Percentiles rank a stretch among this genome's conserved stretches.
Evolutionary conservation across 92 coral and sea anemone species (phyloP).

Genomic region (Epizoanthus scotinus): DNA sequence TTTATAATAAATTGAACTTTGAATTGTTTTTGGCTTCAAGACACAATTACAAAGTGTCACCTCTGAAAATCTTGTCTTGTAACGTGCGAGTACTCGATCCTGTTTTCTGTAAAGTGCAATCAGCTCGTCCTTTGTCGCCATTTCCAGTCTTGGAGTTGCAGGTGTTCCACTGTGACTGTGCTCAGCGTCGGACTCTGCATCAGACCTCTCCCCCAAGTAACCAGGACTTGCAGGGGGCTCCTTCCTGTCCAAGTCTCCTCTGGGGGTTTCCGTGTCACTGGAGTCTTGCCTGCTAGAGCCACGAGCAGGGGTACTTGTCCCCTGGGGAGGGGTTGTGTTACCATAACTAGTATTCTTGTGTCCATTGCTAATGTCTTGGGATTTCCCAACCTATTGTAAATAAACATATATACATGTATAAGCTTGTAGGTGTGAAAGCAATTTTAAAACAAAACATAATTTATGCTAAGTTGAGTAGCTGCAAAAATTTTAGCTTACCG

Average conservation of each 20-base stretch:
- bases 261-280: constrained; percentile 69
- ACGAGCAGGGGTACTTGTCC: constrained; percentile 71
- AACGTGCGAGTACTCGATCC: constrained; percentile 83
- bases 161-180: constrained; percentile 58
- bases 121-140: constrained; percentile 83
- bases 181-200: constrained; percentile 88
- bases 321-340: constrained; percentile 63
- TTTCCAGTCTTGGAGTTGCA: constrained; percentile 63
- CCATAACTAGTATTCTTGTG: constrained; percentile 43
- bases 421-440: too few species aligned
- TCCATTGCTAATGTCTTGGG: constrained; percentile 75
- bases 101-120: constrained; percentile 79
- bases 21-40: too few species aligned
- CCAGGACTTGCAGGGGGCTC: constrained; percentile 75
- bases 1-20: background rate
- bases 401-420: background rate
- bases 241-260: constrained; percentile 39
- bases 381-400: constrained; percentile 53
- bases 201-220: constrained; percentile 69
- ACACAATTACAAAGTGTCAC: constrained; percentile 27
- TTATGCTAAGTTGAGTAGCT: too few species aligned
- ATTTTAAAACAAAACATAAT: too few species aligned
- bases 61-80: constrained; percentile 95
- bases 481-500: too few species aligned
- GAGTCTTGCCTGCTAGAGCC: constrained; percentile 63